These are phyloP conservation scores for Lasiurus cinereus DNA, from an alignment of 2,113 vertebrate species.

Conservation along the genomic window DNA sequence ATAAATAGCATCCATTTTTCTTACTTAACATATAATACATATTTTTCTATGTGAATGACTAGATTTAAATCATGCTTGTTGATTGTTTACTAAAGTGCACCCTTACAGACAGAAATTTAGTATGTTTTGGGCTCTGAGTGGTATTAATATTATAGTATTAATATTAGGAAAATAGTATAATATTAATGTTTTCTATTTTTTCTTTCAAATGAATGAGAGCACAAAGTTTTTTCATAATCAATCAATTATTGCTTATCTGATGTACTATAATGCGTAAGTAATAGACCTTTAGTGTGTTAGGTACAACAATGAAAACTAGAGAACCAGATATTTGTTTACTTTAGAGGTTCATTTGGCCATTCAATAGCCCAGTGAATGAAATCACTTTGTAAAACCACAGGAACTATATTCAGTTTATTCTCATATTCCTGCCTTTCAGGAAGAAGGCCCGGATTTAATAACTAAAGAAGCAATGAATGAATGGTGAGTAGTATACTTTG, in stretches of 20 bases:
- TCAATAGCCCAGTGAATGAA: conserved; percentile 37
- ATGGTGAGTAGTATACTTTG: conserved; percentile 86
- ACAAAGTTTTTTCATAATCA: neutral
- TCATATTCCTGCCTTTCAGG: conserved; percentile 52
- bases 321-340: neutral
- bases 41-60: neutral
- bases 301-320: neutral
- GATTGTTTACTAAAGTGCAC: conserved; percentile 34
- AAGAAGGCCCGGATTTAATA: conserved; percentile 90
- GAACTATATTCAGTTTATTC: neutral
- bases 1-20: conserved; percentile 12
- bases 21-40: conserved; percentile 3
- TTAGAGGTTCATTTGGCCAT: no score
- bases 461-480: conserved; percentile 93
- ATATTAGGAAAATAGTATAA: neutral
- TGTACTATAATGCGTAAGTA: neutral
- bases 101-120: conserved; percentile 21
- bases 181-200: conserved; percentile 29
- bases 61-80: conserved; percentile 43
- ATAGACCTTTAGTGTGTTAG: neutral
- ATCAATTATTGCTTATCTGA: neutral
- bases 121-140: conserved; percentile 43
- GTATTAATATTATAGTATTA: conserved; percentile 32
- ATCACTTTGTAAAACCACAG: neutral
- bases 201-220: conserved; percentile 33